Conservation (phyloP, 2,888 invertebrate species). For the Drosophila kuntzei region DNA sequence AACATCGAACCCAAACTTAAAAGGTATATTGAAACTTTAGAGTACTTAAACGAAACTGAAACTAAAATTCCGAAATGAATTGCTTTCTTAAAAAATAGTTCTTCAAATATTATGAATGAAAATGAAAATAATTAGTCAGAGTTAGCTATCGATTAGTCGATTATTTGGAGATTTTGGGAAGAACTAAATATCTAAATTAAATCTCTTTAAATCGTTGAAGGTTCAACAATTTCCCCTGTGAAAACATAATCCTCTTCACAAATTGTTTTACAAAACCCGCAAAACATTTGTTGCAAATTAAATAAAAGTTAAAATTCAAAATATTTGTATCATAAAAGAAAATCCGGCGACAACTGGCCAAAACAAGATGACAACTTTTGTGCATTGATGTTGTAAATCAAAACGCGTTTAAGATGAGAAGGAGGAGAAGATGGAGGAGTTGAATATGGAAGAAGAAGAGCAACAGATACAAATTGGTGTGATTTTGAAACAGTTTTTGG, state of each 20-base stretch:
- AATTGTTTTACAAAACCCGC: neutral
- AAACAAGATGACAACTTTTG: slow-evolving; percentile 40
- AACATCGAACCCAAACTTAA: slow-evolving; percentile 6
- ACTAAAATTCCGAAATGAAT: neutral
- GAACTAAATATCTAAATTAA: neutral
- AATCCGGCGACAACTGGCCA: slow-evolving; percentile 37
- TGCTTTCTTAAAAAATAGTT: neutral
- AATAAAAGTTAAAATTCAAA: slow-evolving; percentile 8
- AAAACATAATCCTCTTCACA: neutral
- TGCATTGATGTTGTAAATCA: slow-evolving; percentile 49
- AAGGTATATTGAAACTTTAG: neutral
- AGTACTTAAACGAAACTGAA: neutral
- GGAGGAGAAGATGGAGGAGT: neutral
- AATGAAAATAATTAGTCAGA: neutral
- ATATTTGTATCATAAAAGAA: slow-evolving; percentile 17
- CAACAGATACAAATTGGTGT: slow-evolving; percentile 39
- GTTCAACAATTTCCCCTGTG: neutral
- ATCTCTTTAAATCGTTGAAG: neutral
- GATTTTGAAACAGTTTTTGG: slow-evolving; percentile 43
- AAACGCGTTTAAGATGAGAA: slow-evolving; percentile 38
- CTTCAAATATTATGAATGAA: neutral
- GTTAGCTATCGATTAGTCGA: neutral
- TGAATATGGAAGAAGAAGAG: slow-evolving; percentile 6
- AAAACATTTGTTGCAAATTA: slow-evolving; percentile 12
- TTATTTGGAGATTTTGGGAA: neutral